Conservation (phyloP, 1,140 invertebrate species). For the Drosophila mauritiana region DNA sequence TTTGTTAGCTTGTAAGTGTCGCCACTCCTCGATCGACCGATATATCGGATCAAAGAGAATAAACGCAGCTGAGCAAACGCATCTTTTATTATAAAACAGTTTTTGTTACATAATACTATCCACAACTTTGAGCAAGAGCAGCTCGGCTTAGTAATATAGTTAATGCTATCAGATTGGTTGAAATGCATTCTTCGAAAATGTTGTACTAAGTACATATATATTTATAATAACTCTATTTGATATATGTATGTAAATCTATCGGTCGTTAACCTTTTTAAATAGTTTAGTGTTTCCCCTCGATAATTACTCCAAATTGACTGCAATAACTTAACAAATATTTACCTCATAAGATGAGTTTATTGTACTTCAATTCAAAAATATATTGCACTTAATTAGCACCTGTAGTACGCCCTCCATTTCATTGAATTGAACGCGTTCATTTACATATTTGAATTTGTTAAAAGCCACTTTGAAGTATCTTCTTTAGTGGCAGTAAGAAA, state of each 20-base stretch:
- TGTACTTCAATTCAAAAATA: background rate
- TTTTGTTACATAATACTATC: slow-evolving; percentile 13
- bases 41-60: slow-evolving; percentile 3
- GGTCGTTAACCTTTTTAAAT: slow-evolving; percentile 3
- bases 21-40: slow-evolving; percentile 1
- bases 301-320: background rate
- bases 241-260: background rate
- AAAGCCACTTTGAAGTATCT: background rate
- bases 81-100: slow-evolving; percentile 11
- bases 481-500: background rate
- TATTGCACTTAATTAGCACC: background rate
- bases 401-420: background rate
- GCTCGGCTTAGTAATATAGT: background rate
- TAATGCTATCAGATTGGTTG: background rate
- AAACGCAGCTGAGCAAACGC: slow-evolving; percentile 19
- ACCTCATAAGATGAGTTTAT: background rate
- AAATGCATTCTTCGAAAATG: background rate
- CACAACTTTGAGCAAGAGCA: background rate
- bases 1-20: background rate
- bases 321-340: background rate
- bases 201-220: background rate
- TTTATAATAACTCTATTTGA: background rate
- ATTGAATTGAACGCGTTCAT: background rate
- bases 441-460: background rate
- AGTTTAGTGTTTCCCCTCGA: background rate